Evolutionary conservation across 2,888 invertebrate genomes (phyloP).

Genomic region (Taenaris catops): DNA sequence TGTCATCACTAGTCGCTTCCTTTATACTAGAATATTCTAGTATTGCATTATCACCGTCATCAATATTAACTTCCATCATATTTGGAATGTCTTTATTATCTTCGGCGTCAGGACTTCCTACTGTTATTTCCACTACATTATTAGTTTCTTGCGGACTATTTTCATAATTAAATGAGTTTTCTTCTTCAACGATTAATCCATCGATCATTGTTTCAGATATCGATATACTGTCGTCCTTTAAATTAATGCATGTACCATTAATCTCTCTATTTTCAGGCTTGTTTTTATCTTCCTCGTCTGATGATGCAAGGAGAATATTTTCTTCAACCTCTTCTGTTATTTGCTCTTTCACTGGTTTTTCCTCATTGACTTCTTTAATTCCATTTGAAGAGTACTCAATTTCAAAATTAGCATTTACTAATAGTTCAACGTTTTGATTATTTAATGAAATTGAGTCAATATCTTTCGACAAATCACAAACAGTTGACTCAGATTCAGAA

Average conservation of each 20-base stretch:
- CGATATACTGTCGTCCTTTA: constrained; percentile 20
- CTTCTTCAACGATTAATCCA: constrained; percentile 2
- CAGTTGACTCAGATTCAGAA: constrained; percentile 50
- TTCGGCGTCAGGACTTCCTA: background rate
- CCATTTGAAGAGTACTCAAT: constrained; percentile 25
- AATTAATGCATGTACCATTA: constrained; percentile 21
- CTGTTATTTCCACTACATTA: constrained; percentile 1
- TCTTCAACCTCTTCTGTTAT: constrained; percentile 35
- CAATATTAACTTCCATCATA: too few relatives aligned
- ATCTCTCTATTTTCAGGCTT: constrained; percentile 22
- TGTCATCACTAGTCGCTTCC: background rate
- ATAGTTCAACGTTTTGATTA: constrained; percentile 15
- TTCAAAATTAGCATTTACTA: constrained; percentile 27
- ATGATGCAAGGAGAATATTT: constrained; percentile 49
- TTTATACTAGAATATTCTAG: background rate
- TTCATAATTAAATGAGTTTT: constrained; percentile 2
- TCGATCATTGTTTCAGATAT: constrained; percentile 17
- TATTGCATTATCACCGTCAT: too few relatives aligned
- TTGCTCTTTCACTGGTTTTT: constrained; percentile 28
- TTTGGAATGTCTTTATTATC: background rate
- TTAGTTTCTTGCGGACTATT: constrained; percentile 5
- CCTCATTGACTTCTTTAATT: constrained; percentile 3
- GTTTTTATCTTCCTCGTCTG: constrained; percentile 40
- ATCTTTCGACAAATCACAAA: constrained; percentile 18
- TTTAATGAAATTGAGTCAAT: constrained; percentile 12